Evolutionary conservation across 1,140 invertebrate species (phyloP), one percentile per base, ranked within the genome.

Genomic region (Lepidurus couesii): DNA sequence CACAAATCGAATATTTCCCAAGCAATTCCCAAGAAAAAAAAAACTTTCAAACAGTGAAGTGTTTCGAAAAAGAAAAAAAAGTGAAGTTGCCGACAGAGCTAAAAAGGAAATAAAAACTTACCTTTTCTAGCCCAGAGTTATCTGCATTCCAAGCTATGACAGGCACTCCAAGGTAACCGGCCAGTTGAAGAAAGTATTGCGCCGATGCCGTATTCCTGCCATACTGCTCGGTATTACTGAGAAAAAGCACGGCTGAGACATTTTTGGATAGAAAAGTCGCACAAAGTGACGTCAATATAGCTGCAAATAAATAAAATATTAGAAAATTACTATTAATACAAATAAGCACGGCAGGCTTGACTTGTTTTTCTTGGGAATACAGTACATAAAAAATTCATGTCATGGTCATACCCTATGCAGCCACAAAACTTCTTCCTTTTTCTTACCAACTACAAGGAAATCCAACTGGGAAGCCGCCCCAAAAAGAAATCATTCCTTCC

Each of bases 121-220:
- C 91, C 86, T 90, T 86, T 81, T 90, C 89, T 6, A 95, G 86
- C 47, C 93, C 93, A 1, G 95, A 96, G 85, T 96, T 97, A 84
- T 97, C 95, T 2, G 94, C 94, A 84, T 97, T 97, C 95, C 95
- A 97, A 1, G 94, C 93, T 81, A 97, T 95, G 11, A 97, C 94
- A 79, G 95, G 92, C 79, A 95, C 93, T 26, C 92, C 91, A 16
- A 91, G 83, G 85, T 95, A 95, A 44, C 92, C 92, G 75, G 95
- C 93, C 80, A 97, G 86, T 86, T 97, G 94, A 73, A 97, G 88
- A 84, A 97, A 95, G 86, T 97, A 97, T 85, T 97, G 95, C 42
- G 93, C 93, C 73, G 94, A 95, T 78, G 94, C 95, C 74, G 95
- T 96, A 85, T 93, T 95, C 78, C 93, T 89, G 42, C 94, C 95